phyloP scores from a whole-genome alignment of 37 sponge, comb jelly and placozoan genomes.

The Spongilla lacustris region DNA sequence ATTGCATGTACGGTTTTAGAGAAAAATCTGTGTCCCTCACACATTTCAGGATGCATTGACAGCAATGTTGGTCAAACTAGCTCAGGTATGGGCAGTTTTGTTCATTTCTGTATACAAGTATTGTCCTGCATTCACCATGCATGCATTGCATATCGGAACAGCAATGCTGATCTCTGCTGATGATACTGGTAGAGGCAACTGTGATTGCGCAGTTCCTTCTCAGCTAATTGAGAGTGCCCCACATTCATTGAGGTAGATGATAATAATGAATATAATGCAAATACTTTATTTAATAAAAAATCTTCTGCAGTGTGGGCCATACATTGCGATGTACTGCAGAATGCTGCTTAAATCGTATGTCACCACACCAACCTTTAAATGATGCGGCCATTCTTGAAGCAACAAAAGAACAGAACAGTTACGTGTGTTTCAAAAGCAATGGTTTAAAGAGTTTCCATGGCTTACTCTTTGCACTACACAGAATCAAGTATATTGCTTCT shows the following conservation, averaged over 20 bases:
- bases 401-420: slow-evolving; percentile 1
- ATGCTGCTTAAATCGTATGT: slow-evolving; percentile 1
- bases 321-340: slow-evolving; percentile 1
- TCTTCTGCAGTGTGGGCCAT: background rate
- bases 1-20: background rate
- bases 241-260: slow-evolving; percentile 1
- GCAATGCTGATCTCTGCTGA: slow-evolving; percentile 1
- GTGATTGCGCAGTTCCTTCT: slow-evolving; percentile 1
- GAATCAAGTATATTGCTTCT: slow-evolving; percentile 41
- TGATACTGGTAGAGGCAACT: slow-evolving; percentile 1
- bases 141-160: slow-evolving; percentile 1
- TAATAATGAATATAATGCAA: background rate
- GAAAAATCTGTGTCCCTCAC: slow-evolving; percentile 1
- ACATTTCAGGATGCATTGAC: slow-evolving; percentile 1
- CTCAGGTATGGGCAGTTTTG: slow-evolving; percentile 1
- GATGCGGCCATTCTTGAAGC: slow-evolving; percentile 1
- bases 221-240: slow-evolving; percentile 1
- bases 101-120: slow-evolving; percentile 1
- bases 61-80: slow-evolving; percentile 1
- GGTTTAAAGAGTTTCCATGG: slow-evolving; percentile 37
- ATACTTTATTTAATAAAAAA: slow-evolving; percentile 1
- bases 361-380: slow-evolving; percentile 1
- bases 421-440: slow-evolving; percentile 3
- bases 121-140: background rate
- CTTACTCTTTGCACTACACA: slow-evolving; percentile 23